Base-by-base conservation (phyloP, 2,888 invertebrate genomes). In the Melitaea athalia region DNA sequence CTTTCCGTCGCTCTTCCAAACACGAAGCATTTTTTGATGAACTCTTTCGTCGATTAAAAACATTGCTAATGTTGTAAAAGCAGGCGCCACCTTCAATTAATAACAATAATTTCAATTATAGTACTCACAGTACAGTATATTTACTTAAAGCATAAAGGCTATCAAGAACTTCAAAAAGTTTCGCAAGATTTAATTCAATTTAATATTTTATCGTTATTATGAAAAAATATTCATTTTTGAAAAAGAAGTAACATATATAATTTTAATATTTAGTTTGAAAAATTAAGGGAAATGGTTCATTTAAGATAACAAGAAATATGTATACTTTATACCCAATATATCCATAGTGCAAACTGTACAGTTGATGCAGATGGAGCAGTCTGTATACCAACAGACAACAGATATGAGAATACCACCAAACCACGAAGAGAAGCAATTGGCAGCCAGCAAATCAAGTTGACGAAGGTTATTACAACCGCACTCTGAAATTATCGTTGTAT, bases 361-460 rank as follows among this genome's bases (percentile, higher is more conserved):
- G 72, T 76, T 60, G 63, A 69, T 1, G 72, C 76, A n/a, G 87
- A 80, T 10, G 86, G 81, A 24, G 70, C 69, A 10, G 81, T 69
- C 11, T 77, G 47, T 11, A 78, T 75, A 2, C 78, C 74, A 14
- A 77, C 71, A 45, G 78, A 72, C 5, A 85, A 17, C n/a, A 85
- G 69, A 59, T 84, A 81, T 0, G 81, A 77, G 14, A 85, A 12
- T 10, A 89, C 76, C 43, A 89, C 85, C 77, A 82, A 82, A n/a
- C 81, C 84, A 59, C 88, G 81, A 64, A 89, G 74, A 49, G 87
- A 11, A 1, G 85, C 86, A 31, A 88, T 85, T 0, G 93, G 92
- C 24, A 81, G 72, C 93, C 93, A 93, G 73, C 89, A 85, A 1
- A 86, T 42, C 64, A 90, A 75, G 64, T 87, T 87, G 47, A 85